These are phyloP conservation scores for Siniperca knerii DNA, from an alignment of 2,113 vertebrate genomes.

Conservation along the genomic window DNA sequence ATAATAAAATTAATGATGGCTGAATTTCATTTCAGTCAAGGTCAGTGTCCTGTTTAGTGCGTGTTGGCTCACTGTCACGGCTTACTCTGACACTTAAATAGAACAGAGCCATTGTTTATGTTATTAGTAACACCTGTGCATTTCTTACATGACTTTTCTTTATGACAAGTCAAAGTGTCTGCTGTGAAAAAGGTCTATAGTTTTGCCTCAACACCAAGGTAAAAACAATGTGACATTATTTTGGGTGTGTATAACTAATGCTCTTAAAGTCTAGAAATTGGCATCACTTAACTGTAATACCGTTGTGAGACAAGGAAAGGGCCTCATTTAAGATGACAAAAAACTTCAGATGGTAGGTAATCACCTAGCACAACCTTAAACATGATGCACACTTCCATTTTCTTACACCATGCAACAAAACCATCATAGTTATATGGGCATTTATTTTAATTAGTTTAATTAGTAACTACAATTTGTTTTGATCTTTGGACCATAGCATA, in stretches of 20 bases:
- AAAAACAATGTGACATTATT: background rate
- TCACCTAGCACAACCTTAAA: background rate
- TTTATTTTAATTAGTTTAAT: conserved; percentile 31
- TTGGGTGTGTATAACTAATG: background rate
- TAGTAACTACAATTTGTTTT: conserved; percentile 22
- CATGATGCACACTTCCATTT: background rate
- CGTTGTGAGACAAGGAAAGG: background rate
- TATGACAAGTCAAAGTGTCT: background rate
- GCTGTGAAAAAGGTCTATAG: background rate
- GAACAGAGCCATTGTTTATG: background rate
- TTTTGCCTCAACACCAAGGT: background rate
- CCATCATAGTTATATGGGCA: background rate
- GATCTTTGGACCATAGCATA: conserved; percentile 25
- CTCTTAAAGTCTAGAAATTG: background rate
- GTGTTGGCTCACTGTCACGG: background rate
- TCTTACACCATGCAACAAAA: background rate
- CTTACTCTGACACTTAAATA: background rate
- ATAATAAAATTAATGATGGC: background rate
- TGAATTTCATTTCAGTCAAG: background rate
- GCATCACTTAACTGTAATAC: background rate
- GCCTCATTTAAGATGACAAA: background rate
- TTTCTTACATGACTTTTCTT: background rate
- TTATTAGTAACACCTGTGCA: background rate
- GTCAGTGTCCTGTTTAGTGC: background rate
- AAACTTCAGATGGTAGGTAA: background rate